Conservation (phyloP, 2,888 invertebrate species). For the Panzeria rudis region DNA sequence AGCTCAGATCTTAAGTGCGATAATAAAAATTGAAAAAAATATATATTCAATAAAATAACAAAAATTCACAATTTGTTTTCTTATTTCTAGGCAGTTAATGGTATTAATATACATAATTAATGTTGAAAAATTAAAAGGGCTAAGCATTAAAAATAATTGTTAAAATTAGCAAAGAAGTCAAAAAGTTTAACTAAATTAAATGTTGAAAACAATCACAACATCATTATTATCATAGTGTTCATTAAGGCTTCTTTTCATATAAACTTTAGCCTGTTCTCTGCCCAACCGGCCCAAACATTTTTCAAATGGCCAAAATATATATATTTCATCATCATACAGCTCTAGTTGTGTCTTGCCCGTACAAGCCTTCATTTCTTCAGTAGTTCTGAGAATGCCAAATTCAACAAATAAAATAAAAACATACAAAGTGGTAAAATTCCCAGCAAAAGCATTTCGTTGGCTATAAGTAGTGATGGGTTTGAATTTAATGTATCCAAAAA, state of each 20-base stretch:
- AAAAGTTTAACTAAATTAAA: constrained; percentile 22
- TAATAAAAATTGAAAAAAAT: too few species aligned
- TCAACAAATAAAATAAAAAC: constrained; percentile 28
- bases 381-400: neutral
- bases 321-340: neutral
- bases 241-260: neutral
- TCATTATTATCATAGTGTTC: constrained; percentile 16
- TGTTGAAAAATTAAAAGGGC: neutral
- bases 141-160: constrained; percentile 32
- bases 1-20: neutral
- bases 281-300: neutral
- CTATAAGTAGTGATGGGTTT: constrained; percentile 24
- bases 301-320: neutral
- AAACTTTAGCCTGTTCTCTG: neutral
- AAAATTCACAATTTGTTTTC: neutral
- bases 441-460: constrained; percentile 18
- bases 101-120: neutral
- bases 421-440: constrained; percentile 33
- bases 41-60: neutral
- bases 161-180: constrained; percentile 2
- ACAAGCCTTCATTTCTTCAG: neutral
- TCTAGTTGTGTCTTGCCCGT: neutral
- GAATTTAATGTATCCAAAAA: constrained; percentile 40
- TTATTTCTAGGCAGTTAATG: neutral
- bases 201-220: constrained; percentile 4